phyloP scores from a whole-genome alignment of 2,888 invertebrate genomes.

The Epirrhoe alternata region DNA sequence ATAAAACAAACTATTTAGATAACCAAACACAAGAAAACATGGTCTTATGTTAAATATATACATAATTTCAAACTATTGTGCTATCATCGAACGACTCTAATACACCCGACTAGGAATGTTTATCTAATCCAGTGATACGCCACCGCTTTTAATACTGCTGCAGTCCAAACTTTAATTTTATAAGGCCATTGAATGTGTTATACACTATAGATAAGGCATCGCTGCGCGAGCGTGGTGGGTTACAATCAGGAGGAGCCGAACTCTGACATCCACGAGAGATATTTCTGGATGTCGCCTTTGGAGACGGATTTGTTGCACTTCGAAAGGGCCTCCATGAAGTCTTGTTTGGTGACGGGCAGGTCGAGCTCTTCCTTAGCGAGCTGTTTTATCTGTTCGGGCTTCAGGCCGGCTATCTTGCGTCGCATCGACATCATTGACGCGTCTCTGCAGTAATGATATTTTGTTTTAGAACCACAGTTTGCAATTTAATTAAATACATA shows the following conservation, averaged over 20 bases:
- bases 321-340: constrained; percentile 96
- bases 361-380: constrained; percentile 98
- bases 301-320: constrained; percentile 99
- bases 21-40: not conserved
- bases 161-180: constrained; percentile 62
- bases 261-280: constrained; percentile 98
- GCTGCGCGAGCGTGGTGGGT: constrained; percentile 33
- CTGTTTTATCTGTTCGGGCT: constrained; percentile 96
- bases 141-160: constrained; percentile 77
- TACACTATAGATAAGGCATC: constrained; percentile 36
- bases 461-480: not conserved
- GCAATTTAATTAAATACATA: too few relatives aligned
- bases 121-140: constrained; percentile 58
- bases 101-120: constrained; percentile 39
- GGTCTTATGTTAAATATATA: constrained; percentile 26
- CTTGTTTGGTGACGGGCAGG: constrained; percentile 95
- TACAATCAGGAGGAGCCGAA: constrained; percentile 95
- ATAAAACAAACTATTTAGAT: not conserved
- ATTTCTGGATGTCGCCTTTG: constrained; percentile 96
- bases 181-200: constrained; percentile 62
- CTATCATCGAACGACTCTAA: constrained; percentile 32
- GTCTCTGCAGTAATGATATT: constrained; percentile 86
- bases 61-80: constrained; percentile 39
- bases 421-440: constrained; percentile 99
- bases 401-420: constrained; percentile 95